Conservation (phyloP, 2,113 vertebrate species). For the Trematomus loennbergii region DNA sequence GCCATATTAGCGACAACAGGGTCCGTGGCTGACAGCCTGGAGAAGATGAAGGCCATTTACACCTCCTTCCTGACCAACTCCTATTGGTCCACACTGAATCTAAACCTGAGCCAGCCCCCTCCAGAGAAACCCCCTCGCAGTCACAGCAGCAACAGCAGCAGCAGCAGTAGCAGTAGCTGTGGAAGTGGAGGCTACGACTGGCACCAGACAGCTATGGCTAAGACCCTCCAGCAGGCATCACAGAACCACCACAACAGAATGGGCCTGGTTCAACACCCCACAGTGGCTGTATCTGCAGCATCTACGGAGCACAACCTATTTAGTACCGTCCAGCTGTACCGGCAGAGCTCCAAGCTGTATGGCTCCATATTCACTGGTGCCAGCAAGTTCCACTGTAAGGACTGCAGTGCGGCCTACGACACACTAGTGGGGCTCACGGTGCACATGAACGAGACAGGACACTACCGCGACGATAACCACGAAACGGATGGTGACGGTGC, state of each 20-base stretch:
- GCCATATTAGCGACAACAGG: slow-evolving; percentile 74
- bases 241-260: slow-evolving; percentile 87
- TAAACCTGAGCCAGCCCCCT: slow-evolving; percentile 91
- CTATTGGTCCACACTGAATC: slow-evolving; percentile 97
- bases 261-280: slow-evolving; percentile 65
- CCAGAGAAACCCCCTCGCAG: slow-evolving; percentile 89
- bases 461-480: slow-evolving; percentile 99
- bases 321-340: slow-evolving; percentile 97
- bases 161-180: slow-evolving; percentile 96
- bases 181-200: slow-evolving; percentile 97
- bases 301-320: slow-evolving; percentile 92
- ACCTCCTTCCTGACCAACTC: slow-evolving; percentile 98
- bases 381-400: slow-evolving; percentile 99
- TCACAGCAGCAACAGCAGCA: slow-evolving; percentile 93
- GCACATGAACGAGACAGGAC: slow-evolving; percentile 99
- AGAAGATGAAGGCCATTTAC: slow-evolving; percentile 99
- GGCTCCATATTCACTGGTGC: slow-evolving; percentile 99
- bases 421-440: slow-evolving; percentile 97
- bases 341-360: slow-evolving; percentile 98
- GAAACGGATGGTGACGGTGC: slow-evolving; percentile 94
- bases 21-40: slow-evolving; percentile 91
- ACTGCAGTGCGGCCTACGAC: slow-evolving; percentile 98
- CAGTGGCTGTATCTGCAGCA: slow-evolving; percentile 51
- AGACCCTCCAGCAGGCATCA: slow-evolving; percentile 95
- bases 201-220: slow-evolving; percentile 98